These are phyloP conservation scores for Biston betularia DNA, from an alignment of 2,888 invertebrate genomes.

Conservation along the genomic window DNA sequence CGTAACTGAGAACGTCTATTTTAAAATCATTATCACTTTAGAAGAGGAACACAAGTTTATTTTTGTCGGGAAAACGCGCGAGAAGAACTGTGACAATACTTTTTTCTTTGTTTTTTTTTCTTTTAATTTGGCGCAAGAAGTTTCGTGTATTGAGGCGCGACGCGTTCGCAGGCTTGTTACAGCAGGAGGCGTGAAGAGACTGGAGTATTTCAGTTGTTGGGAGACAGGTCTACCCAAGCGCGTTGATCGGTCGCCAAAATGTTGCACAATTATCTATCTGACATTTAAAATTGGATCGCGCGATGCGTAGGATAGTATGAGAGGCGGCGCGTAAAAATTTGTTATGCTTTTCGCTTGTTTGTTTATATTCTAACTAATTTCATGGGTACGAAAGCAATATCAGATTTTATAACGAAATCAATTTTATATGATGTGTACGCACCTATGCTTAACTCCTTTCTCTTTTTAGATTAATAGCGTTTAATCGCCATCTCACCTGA, in stretches of 20 bases:
- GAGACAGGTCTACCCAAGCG: conserved; percentile 65
- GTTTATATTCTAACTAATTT: conserved; percentile 24
- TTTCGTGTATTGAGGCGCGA: conserved; percentile 45
- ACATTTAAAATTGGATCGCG: conserved; percentile 85
- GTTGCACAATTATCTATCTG: conserved; percentile 85
- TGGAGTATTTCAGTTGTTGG: conserved; percentile 64
- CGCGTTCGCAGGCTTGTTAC: conserved; percentile 41
- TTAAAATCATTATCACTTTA: conserved; percentile 55
- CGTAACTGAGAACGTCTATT: conserved; percentile 42
- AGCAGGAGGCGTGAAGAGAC: conserved; percentile 55
- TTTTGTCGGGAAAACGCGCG: conserved; percentile 48
- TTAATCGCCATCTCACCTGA: no score
- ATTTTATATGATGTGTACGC: conserved; percentile 1
- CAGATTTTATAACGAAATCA: conserved; percentile 12
- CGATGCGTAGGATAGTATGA: conserved; percentile 63
- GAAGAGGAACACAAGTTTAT: conserved; percentile 49
- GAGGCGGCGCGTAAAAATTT: conserved; percentile 47
- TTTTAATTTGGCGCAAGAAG: conserved; percentile 45
- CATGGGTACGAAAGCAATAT: conserved; percentile 19
- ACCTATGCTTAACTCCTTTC: background rate
- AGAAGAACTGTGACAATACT: conserved; percentile 46
- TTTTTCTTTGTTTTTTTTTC: conserved; percentile 37
- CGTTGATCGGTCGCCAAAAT: conserved; percentile 78
- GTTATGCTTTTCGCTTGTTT: conserved; percentile 30
- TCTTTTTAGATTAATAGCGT: background rate